Conservation (phyloP, 2,888 invertebrate genomes). For the Melipona beecheii region DNA sequence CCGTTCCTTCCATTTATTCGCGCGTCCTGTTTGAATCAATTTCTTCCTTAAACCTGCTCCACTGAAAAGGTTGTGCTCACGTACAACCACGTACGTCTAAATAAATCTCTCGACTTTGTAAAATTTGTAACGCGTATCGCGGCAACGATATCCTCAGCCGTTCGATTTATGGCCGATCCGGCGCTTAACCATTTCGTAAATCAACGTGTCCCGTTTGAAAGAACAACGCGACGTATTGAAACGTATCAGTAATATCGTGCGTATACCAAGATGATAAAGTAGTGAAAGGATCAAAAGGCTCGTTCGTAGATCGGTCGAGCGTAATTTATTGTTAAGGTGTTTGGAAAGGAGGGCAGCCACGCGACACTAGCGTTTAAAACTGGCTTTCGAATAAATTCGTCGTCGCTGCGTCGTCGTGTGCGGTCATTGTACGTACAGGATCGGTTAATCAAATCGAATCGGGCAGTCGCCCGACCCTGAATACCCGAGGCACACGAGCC, state of each 20-base stretch:
- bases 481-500: slow-evolving; percentile 26
- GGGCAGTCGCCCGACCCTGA: slow-evolving; percentile 19
- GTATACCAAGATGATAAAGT: background rate
- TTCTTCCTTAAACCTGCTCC: too few species aligned
- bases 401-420: slow-evolving; percentile 26
- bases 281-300: background rate
- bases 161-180: background rate
- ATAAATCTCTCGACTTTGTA: background rate
- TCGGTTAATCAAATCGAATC: slow-evolving; percentile 63
- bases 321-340: background rate
- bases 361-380: slow-evolving; percentile 21
- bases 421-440: slow-evolving; percentile 36
- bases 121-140: background rate
- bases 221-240: background rate
- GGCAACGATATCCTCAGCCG: background rate
- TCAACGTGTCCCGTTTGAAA: background rate
- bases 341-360: slow-evolving; percentile 27
- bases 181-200: background rate
- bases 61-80: too few species aligned
- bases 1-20: background rate
- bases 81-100: background rate
- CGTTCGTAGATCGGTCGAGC: slow-evolving; percentile 7
- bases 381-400: slow-evolving; percentile 28
- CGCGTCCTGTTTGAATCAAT: too few species aligned
- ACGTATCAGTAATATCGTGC: background rate